Evolutionary conservation across 2,113 vertebrate species (phyloP), one percentile per base, ranked within the genome.

Genomic region (Hydrochoerus hydrochaeris): DNA sequence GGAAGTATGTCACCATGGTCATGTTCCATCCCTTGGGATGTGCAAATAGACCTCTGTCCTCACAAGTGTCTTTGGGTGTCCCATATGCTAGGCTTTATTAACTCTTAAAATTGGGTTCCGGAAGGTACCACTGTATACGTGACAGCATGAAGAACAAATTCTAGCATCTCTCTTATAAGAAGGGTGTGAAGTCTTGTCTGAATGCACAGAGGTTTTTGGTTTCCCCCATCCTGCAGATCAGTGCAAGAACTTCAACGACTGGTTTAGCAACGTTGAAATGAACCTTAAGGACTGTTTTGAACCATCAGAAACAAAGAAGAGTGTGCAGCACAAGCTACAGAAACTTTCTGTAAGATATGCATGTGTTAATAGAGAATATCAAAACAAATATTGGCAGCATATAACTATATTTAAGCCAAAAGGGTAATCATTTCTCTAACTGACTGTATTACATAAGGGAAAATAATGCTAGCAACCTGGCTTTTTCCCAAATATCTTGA

Each of bases 221-320:
- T n/a, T 0, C 95, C 92, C 94, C 65, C 91, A 19, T 92, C 96
- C 94, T 97, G 26, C 97, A 99, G 99, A 99, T 97, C 99, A 99
- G 11, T 99, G 98, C 88, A 98, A 99, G 98, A 98, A 98, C 62
- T 99, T 99, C 97, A 99, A 99, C 78, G 99, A 99, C 52, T 99
- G 99, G 99, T 99, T 99, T 97, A 99, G 99, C 98, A 99, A 98
- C 83, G 78, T 98, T 93, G 99, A 99, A 97, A 89, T 99, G 35
- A 99, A 98, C 19, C 98, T 99, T 91, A 99, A 99, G 12, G 99
- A 99, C 52, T 99, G 99, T 95, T 99, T 99, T 95, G 99, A 99
- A 87, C 98, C 99, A 62, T 98, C 99, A 22, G 99, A 99, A 98
- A 99, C 98, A 77, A 99, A 98, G 96, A 57, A 32, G 0, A 95